Evolutionary conservation across 2,797 vertebrate species (phyloP).

Genomic region (Parauchenoglanis ngamensis): DNA sequence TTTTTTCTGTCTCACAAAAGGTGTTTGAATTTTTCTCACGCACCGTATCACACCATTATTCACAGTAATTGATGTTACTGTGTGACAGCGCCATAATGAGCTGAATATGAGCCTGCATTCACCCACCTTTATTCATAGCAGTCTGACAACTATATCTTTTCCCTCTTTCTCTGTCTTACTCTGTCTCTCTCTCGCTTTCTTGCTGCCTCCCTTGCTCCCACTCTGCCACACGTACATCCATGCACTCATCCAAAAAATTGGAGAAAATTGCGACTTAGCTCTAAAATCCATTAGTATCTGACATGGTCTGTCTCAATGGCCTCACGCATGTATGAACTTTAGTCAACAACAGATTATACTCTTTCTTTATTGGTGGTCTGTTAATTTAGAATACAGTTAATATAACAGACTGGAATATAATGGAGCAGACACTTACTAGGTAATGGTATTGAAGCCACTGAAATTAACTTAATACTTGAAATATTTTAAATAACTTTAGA

Average conservation of each 20-base stretch:
- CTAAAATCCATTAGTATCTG: neutral
- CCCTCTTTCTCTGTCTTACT: neutral
- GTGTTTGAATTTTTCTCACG: constrained; percentile 37
- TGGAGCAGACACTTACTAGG: neutral
- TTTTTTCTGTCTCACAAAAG: constrained; percentile 19
- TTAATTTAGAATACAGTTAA: neutral
- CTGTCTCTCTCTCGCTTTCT: neutral
- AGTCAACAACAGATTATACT: neutral
- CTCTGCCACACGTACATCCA: constrained; percentile 8
- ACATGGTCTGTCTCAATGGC: neutral
- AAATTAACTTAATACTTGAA: neutral
- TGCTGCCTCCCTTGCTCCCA: neutral
- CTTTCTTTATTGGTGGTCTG: neutral
- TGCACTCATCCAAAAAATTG: constrained; percentile 56
- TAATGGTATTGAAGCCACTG: neutral
- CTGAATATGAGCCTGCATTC: constrained; percentile 45
- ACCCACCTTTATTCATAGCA: constrained; percentile 37
- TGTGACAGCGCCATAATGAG: constrained; percentile 49
- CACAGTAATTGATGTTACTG: constrained; percentile 45
- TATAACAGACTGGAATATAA: neutral
- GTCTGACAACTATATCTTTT: constrained; percentile 24
- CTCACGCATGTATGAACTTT: neutral
- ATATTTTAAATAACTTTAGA: constrained; percentile 2
- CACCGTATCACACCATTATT: constrained; percentile 37
- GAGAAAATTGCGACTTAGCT: neutral